These are phyloP conservation scores for Scaeva pyrastri DNA, from an alignment of 2,888 invertebrate genomes.

Conservation along the genomic window DNA sequence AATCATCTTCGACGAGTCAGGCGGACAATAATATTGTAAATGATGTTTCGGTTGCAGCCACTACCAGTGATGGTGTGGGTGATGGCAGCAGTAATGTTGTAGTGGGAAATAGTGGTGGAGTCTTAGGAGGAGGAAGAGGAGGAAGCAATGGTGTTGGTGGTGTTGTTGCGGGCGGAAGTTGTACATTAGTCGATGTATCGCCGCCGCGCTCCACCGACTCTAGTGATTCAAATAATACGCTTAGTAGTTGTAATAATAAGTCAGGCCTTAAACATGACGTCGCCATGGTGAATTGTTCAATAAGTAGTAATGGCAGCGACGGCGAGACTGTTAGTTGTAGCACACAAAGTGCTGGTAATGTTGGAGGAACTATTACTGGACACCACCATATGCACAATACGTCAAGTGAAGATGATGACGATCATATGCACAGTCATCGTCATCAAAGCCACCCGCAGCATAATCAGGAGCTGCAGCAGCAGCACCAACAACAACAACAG, in stretches of 20 bases:
- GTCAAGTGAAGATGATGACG: constrained; percentile 63
- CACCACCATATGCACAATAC: constrained; percentile 59
- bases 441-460: constrained; percentile 60
- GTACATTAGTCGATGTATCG: constrained; percentile 74
- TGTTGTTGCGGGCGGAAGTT: constrained; percentile 66
- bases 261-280: constrained; percentile 82
- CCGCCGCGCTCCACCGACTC: constrained; percentile 77
- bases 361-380: constrained; percentile 43
- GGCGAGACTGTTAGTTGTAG: constrained; percentile 44
- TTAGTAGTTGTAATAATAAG: constrained; percentile 79
- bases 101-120: constrained; percentile 49
- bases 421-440: constrained; percentile 57
- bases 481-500: constrained; percentile 60
- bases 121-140: constrained; percentile 31
- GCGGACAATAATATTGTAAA: constrained; percentile 40
- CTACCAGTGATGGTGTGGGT: constrained; percentile 14
- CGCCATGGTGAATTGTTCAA: constrained; percentile 83
- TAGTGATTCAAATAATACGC: constrained; percentile 80
- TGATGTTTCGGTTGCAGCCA: constrained; percentile 47
- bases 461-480: constrained; percentile 51
- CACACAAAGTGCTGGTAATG: constrained; percentile 44
- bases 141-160: constrained; percentile 65
- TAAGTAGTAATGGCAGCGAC: constrained; percentile 78
- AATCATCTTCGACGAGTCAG: constrained; percentile 33
- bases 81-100: constrained; percentile 47